phyloP scores from a whole-genome alignment of 2,797 vertebrate species.

The Amniataba percoides region DNA sequence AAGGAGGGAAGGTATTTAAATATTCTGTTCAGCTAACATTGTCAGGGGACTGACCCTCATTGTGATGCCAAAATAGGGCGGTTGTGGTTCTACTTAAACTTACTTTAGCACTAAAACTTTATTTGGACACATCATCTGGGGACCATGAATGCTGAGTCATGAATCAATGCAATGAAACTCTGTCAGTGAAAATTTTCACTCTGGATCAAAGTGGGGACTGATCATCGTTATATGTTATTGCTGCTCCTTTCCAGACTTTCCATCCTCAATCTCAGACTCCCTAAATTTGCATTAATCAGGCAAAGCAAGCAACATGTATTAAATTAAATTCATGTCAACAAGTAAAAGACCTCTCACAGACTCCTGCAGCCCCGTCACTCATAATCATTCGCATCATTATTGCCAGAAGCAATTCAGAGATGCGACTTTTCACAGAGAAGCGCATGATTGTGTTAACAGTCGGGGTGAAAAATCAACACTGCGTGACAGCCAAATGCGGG shows the following conservation, averaged over 20 bases:
- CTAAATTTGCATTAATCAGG: not conserved
- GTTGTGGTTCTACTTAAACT: no score
- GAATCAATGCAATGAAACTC: not conserved
- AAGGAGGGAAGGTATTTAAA: no score
- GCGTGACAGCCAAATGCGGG: constrained; percentile 1
- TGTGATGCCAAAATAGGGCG: no score
- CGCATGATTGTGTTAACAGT: constrained; percentile 26
- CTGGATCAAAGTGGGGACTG: no score
- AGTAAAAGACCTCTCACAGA: not conserved
- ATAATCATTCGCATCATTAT: constrained; percentile 18
- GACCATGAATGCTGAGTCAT: no score
- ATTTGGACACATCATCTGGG: no score
- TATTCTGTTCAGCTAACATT: no score
- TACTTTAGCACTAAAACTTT: no score
- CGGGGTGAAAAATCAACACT: constrained; percentile 14
- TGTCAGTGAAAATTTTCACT: no score
- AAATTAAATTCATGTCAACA: not conserved
- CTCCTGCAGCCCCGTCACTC: constrained; percentile 1
- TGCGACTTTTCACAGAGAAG: not conserved
- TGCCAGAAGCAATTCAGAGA: constrained; percentile 7
- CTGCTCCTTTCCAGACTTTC: not conserved
- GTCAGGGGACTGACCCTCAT: no score
- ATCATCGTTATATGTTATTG: not conserved
- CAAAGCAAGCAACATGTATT: not conserved
- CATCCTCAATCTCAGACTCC: not conserved